Percentiles rank a stretch among this genome's conserved stretches.
phyloP scores from a whole-genome alignment of 2,113 vertebrate species.

The Myotis lucifugus region DNA sequence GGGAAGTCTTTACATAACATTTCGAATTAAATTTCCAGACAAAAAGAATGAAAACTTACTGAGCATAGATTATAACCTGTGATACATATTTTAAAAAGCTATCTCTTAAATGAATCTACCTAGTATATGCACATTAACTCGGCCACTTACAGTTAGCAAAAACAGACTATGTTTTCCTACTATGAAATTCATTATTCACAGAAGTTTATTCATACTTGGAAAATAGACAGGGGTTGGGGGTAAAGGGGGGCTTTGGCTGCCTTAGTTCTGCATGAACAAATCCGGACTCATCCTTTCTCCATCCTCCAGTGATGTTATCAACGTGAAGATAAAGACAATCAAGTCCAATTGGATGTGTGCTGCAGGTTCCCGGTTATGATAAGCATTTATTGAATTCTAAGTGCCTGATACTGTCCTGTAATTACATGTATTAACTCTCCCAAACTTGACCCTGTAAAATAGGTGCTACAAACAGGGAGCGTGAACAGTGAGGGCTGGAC shows the following conservation, averaged over 20 bases:
- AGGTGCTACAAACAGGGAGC: background rate
- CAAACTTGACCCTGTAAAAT: background rate
- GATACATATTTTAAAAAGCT: background rate
- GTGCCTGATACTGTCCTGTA: background rate
- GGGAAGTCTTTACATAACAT: conserved; percentile 6
- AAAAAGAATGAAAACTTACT: conserved; percentile 13
- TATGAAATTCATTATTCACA: background rate
- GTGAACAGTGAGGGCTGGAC: background rate
- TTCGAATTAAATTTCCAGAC: conserved; percentile 52
- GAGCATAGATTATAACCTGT: background rate
- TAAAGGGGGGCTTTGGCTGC: background rate
- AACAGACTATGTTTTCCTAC: background rate
- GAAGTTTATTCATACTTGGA: background rate
- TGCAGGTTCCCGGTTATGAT: background rate
- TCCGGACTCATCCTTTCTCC: background rate
- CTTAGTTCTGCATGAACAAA: background rate
- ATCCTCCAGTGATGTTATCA: background rate
- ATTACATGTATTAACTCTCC: background rate
- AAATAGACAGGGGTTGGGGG: background rate
- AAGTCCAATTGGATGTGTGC: background rate
- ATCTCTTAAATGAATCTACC: background rate
- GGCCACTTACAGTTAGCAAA: background rate
- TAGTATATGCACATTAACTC: background rate
- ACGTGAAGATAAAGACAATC: background rate
- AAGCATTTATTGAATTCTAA: background rate